A percentile compares a stretch with the other conserved stretches of the same genome.
Conservation (phyloP, 2,888 invertebrate species). For the Pinctada fucata region DNA sequence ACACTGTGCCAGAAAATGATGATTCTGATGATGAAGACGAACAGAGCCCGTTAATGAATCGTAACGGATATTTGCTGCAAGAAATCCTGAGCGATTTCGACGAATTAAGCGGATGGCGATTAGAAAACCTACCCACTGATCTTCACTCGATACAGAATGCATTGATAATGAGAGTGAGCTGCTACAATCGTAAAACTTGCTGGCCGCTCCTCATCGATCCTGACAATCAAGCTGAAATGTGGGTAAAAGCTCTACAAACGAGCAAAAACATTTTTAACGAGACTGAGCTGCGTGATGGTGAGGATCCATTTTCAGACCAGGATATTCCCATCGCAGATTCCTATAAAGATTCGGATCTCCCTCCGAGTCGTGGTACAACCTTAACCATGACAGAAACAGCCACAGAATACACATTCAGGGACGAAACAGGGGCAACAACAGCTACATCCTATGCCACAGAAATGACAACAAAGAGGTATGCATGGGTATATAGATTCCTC, state of each 20-base stretch:
- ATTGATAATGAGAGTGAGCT: conserved; percentile 69
- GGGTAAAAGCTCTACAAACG: conserved; percentile 70
- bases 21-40: conserved; percentile 67
- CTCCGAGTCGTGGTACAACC: conserved; percentile 62
- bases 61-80: conserved; percentile 67
- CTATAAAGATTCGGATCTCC: conserved; percentile 43
- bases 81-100: conserved; percentile 71
- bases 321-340: conserved; percentile 9
- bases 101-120: conserved; percentile 72
- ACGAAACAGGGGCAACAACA: conserved; percentile 44
- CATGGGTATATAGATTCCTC: neutral
- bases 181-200: conserved; percentile 68
- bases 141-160: conserved; percentile 74
- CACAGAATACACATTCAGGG: conserved; percentile 56
- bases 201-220: conserved; percentile 75
- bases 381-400: conserved; percentile 62
- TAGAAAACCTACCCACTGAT: conserved; percentile 69
- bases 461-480: conserved; percentile 60
- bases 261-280: conserved; percentile 64
- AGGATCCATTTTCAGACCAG: conserved; percentile 50
- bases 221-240: conserved; percentile 72
- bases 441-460: conserved; percentile 50
- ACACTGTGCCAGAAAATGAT: conserved; percentile 56
- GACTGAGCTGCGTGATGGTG: conserved; percentile 57
- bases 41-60: conserved; percentile 60